Evolutionary conservation across 2,797 vertebrate species (phyloP).

Genomic region (Ispidina picta): DNA sequence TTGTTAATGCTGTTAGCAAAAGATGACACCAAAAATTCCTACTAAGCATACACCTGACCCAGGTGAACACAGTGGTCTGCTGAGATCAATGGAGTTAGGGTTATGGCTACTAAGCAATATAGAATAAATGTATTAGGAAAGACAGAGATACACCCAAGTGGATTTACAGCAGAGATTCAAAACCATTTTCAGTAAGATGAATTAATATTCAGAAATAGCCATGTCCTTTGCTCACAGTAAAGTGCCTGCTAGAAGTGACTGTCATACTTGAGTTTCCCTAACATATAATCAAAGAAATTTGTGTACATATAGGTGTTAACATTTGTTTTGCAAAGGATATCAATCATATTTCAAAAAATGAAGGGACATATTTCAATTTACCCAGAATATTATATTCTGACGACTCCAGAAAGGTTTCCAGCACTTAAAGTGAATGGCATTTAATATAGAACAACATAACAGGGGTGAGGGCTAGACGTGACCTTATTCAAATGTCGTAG

Average conservation of each 20-base stretch:
- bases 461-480: conserved; percentile 90
- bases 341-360: conserved; percentile 89
- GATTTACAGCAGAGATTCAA: background rate
- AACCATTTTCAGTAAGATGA: background rate
- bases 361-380: conserved; percentile 96
- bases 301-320: conserved; percentile 77
- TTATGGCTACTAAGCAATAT: background rate
- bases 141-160: background rate
- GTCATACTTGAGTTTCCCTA: background rate
- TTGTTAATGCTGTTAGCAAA: background rate
- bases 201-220: conserved; percentile 25
- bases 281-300: conserved; percentile 76
- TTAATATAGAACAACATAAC: conserved; percentile 96
- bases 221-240: background rate
- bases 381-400: conserved; percentile 87
- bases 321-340: conserved; percentile 89
- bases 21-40: background rate
- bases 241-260: background rate
- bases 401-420: conserved; percentile 85
- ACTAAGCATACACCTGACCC: background rate
- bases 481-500: conserved; percentile 98
- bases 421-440: conserved; percentile 97
- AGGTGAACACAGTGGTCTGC: background rate
- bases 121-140: background rate
- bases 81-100: background rate